Evolutionary conservation across 2,113 vertebrate species (phyloP).

Genomic region (Ceyx melanurus): DNA sequence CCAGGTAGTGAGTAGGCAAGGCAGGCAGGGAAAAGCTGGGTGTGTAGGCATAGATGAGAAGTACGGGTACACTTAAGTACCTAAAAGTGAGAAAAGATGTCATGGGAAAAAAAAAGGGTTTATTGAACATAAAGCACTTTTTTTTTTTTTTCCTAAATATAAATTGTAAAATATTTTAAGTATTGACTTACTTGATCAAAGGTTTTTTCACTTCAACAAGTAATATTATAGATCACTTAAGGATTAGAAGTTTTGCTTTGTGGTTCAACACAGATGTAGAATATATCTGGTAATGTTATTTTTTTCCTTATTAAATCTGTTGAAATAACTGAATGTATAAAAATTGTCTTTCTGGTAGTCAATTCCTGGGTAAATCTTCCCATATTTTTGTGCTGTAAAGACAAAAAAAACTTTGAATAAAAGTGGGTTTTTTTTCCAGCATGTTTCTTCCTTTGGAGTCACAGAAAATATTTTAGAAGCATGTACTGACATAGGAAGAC

Average conservation of each 20-base stretch:
- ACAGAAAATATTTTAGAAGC: not conserved
- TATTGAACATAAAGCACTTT: not conserved
- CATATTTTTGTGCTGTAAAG: not conserved
- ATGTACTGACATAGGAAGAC: not conserved
- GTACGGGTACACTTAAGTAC: not conserved
- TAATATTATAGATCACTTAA: not conserved
- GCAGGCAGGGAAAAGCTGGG: not conserved
- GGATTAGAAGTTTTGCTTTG: not conserved
- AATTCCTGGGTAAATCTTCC: not conserved
- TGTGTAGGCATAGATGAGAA: not conserved
- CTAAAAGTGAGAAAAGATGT: not conserved
- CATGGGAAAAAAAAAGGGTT: not conserved
- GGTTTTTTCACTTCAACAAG: not conserved
- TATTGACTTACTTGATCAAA: not conserved
- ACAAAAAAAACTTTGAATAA: not conserved
- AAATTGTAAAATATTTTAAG: not conserved
- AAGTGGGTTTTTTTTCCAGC: not conserved
- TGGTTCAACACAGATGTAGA: not conserved
- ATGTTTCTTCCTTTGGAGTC: not conserved
- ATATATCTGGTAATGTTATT: not conserved
- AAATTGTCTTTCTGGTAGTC: not conserved
- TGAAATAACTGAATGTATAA: not conserved
- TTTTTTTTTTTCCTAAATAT: not conserved
- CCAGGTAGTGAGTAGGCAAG: not conserved
- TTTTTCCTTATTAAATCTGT: not conserved